Evolutionary conservation across 37 sponge, comb jelly and placozoan species (phyloP).

Genomic region (Beroe forskalii): DNA sequence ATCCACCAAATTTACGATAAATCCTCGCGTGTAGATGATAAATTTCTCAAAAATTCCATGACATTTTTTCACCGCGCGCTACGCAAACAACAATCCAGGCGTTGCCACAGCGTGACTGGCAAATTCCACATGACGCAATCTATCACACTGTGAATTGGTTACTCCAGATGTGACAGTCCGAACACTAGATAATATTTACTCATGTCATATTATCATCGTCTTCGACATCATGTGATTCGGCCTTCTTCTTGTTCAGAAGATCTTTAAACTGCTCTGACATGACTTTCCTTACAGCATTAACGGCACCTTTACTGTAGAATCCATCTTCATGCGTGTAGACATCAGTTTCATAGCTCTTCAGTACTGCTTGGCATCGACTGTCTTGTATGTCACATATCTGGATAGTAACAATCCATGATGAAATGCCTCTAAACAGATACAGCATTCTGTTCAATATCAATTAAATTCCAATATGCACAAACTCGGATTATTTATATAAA

Average conservation of each 20-base stretch:
- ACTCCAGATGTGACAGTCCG: too few relatives aligned
- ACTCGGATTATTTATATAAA: too few relatives aligned
- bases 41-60: conserved; percentile 31
- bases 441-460: not conserved
- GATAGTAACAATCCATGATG: not conserved
- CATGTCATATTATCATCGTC: not conserved
- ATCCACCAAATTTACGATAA: not conserved
- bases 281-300: conserved; percentile 18
- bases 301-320: conserved; percentile 32
- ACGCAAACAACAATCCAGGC: not conserved
- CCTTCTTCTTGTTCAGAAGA: not conserved
- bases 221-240: not conserved
- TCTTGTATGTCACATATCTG: conserved; percentile 52
- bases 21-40: conserved; percentile 46
- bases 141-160: too few relatives aligned
- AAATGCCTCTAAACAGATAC: not conserved
- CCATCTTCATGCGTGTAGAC: conserved; percentile 29
- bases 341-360: conserved; percentile 17
- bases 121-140: not conserved
- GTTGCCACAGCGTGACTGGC: not conserved
- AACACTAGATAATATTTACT: too few relatives aligned
- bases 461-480: not conserved
- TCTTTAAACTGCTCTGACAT: conserved; percentile 10
- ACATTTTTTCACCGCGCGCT: conserved; percentile 19
- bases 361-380: conserved; percentile 45